A percentile compares a stretch with the other conserved stretches of the same genome.
phyloP scores from a whole-genome alignment of 2,888 invertebrate species.

The Aphidius colemani region DNA sequence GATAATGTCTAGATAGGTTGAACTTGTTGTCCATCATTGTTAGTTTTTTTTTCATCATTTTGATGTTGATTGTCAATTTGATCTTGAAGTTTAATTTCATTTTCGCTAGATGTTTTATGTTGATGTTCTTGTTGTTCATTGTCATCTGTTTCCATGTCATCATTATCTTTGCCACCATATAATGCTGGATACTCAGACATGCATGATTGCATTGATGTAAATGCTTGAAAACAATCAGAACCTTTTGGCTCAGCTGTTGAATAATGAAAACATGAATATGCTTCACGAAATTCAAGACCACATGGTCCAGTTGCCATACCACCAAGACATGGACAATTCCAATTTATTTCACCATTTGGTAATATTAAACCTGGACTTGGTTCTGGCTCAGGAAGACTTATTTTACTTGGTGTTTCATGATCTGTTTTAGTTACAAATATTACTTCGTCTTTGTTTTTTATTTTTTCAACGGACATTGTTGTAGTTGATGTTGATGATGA shows the following conservation, averaged over 20 bases:
- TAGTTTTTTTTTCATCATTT: no score
- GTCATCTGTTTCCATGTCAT: conserved; percentile 61
- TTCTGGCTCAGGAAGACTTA: conserved; percentile 73
- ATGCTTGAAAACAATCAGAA: conserved; percentile 88
- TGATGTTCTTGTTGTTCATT: conserved; percentile 2
- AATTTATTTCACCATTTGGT: conserved; percentile 88
- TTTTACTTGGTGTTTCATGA: conserved; percentile 73
- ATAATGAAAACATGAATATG: conserved; percentile 94
- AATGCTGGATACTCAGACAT: conserved; percentile 86
- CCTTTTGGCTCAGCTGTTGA: conserved; percentile 89
- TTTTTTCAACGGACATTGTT: conserved; percentile 49
- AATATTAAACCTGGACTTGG: conserved; percentile 81
- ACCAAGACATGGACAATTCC: conserved; percentile 96
- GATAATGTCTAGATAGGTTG: no score
- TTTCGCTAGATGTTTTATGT: no score
- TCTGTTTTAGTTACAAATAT: conserved; percentile 83
- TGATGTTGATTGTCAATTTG: no score
- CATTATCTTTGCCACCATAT: conserved; percentile 74
- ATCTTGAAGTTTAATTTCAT: no score
- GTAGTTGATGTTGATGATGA: not conserved
- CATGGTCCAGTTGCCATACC: conserved; percentile 98
- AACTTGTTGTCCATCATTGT: no score
- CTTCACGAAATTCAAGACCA: conserved; percentile 89
- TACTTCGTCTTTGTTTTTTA: conserved; percentile 77
- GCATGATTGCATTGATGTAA: conserved; percentile 89